Evolutionary conservation across 2,113 vertebrate genomes (phyloP), one percentile per base, ranked within the genome.

Genomic region (Solea solea): DNA sequence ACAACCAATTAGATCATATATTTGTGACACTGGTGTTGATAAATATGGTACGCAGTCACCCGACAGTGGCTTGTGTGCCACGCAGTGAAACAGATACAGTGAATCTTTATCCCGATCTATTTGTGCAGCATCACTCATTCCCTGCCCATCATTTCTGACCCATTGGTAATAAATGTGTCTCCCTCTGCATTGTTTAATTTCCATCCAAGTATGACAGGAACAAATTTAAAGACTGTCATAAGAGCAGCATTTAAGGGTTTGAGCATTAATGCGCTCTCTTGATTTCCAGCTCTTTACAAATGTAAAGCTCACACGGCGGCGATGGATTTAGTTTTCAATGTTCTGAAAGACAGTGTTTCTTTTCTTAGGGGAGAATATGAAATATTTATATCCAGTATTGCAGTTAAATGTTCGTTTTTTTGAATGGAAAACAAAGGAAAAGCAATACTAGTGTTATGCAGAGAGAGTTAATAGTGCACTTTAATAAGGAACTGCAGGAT

Each of bases 91-190:
- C n/a, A n/a, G n/a, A n/a, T n/a, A n/a, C 34, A 34, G 34, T 34
- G 34, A 34, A 34, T 2, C 21, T 21, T 1, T 41, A 67, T 77
- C 70, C 86, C 72, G 70, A 80, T 52, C 21, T 21, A 44, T 87
- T 75, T 76, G 75, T 89, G 81, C 59, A 57, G 46, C 68, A 56
- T 80, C 70, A 64, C 39, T 62, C 45, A 55, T 55, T 66, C 73
- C 53, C 8, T 68, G 39, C 52, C 73, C 73, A 51, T 25, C 59
- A 9, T 69, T 75, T 69, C 61, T 74, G 79, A 84, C 81, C 77
- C 46, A 78, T 83, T 83, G 81, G 69, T 84, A 88, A 88, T 88
- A 89, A 90, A 90, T 74, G 76, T 87, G 76, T 81, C 51, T 69
- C 52, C 69, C 60, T 44, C 16, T 4, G 16, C 10, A 2, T 58